phyloP scores from a whole-genome alignment of 2,797 vertebrate species.

The Kryptopterus vitreolus region DNA sequence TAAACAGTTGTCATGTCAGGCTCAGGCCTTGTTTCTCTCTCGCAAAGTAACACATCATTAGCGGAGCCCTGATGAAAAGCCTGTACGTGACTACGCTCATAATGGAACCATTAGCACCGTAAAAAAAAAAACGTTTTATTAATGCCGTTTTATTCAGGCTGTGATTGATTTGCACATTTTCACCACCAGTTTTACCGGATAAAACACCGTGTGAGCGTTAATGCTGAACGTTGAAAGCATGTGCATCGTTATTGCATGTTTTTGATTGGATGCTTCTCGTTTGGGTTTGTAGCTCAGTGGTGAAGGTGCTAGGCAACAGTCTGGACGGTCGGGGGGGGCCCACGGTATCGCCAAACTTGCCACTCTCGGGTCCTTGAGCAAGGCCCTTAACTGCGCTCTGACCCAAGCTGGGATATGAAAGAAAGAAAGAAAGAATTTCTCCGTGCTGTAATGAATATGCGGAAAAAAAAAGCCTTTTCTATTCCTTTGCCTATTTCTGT shows the following conservation, averaged over 20 bases:
- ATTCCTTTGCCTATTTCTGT: too few relatives aligned
- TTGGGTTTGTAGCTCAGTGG: background rate
- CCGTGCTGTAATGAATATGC: too few relatives aligned
- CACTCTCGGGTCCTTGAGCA: too few relatives aligned
- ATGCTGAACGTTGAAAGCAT: background rate
- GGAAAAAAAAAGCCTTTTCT: too few relatives aligned
- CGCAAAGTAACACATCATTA: slow-evolving; percentile 41
- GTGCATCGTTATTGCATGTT: background rate
- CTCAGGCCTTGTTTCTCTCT: slow-evolving; percentile 38
- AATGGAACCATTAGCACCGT: background rate
- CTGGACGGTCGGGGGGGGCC: too few relatives aligned
- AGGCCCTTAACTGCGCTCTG: too few relatives aligned
- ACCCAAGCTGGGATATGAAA: too few relatives aligned
- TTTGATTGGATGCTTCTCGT: background rate
- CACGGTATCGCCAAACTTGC: too few relatives aligned
- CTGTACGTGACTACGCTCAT: background rate
- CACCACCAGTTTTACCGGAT: background rate
- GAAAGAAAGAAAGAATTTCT: too few relatives aligned
- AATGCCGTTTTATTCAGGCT: background rate
- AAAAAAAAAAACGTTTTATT: background rate
- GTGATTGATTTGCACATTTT: background rate
- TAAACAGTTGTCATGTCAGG: slow-evolving; percentile 55
- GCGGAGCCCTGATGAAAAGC: background rate
- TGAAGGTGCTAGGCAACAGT: background rate
- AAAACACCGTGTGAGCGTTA: background rate